Base-by-base conservation (phyloP, 2,888 invertebrate species). In the Morpho helenor region DNA sequence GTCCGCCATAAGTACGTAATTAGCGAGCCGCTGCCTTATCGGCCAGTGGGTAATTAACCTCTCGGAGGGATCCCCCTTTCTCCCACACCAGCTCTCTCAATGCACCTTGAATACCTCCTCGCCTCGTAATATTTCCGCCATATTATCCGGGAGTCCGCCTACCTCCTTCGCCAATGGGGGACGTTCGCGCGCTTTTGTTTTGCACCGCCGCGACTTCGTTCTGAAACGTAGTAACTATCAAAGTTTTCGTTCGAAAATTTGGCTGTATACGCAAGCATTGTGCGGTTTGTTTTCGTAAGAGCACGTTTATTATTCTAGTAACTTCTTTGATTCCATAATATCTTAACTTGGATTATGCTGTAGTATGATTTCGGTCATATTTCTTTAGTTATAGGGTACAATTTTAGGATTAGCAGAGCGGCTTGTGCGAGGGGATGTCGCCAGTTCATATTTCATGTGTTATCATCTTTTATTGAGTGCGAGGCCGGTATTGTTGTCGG, bases 381-480 rank as follows among this genome's bases (percentile, higher is more conserved):
- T 9, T 0, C 8, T 2, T 42, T 7, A 0, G 0, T 0, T 2
- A 43, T 70, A 79, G 61, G 65, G 73, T 71, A 48, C 56, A 69
- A 10, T 66, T 67, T 76, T 3, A 48, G 9, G 66, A 68, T 58
- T 43, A 40, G 40, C 8, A 49, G 40, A 48, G 39, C 10, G 52
- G 63, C 65, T 71, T 51, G 68, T 71, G 67, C 69, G 80, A 81
- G 83, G 86, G 86, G 86, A 64, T 84, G 78, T 81, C 77, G 76
- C 75, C 80, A 85, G 88, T 89, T 88, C 89, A 89, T 89, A 90
- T 88, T 90, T 90, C 88, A 89, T 85, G 82, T 84, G 89, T 88
- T 90, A 90, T 90, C 89, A 89, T 90, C 87, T 88, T 90, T 90
- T 90, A 90, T 90, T 87, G 88, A 90, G 89, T 90, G 89, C 83